Evolutionary conservation across 2,113 vertebrate species (phyloP).

Genomic region (Callipepla squamata): DNA sequence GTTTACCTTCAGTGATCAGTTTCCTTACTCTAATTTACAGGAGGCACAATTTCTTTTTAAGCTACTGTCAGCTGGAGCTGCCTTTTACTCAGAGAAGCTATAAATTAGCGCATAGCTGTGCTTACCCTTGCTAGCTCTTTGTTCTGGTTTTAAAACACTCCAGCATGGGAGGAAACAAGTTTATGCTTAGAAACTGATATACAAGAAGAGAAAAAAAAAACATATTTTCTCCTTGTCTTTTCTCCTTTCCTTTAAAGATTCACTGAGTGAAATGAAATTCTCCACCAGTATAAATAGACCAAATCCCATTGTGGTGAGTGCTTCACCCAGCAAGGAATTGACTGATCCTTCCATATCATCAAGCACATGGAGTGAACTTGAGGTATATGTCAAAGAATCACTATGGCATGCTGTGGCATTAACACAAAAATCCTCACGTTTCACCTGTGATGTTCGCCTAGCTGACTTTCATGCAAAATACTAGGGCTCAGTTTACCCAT

Average conservation of each 20-base stretch:
- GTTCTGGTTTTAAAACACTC: slow-evolving; percentile 39
- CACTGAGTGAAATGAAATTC: not conserved
- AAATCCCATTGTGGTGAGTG: not conserved
- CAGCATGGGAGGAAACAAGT: not conserved
- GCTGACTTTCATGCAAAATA: not conserved
- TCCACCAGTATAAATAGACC: not conserved
- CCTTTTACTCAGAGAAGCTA: slow-evolving; percentile 65
- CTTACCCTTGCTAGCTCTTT: slow-evolving; percentile 31
- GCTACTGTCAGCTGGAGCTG: slow-evolving; percentile 68
- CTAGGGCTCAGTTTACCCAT: not conserved
- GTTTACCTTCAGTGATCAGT: slow-evolving; percentile 75
- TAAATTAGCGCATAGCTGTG: slow-evolving; percentile 71
- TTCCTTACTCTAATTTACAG: slow-evolving; percentile 68
- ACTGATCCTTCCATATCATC: not conserved
- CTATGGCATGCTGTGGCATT: not conserved
- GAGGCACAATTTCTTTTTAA: slow-evolving; percentile 68
- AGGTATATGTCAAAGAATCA: not conserved
- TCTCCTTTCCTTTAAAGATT: not conserved
- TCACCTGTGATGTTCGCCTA: not conserved
- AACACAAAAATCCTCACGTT: not conserved
- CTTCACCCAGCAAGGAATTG: not conserved
- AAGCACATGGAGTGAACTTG: not conserved
- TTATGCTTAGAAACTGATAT: not conserved
- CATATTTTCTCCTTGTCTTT: not conserved
- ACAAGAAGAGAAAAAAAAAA: slow-evolving; percentile 8